A percentile compares a stretch with the other conserved stretches of the same genome.
phyloP scores from a whole-genome alignment of 23 tunicate species.

The Trididemnum miniatum region DNA sequence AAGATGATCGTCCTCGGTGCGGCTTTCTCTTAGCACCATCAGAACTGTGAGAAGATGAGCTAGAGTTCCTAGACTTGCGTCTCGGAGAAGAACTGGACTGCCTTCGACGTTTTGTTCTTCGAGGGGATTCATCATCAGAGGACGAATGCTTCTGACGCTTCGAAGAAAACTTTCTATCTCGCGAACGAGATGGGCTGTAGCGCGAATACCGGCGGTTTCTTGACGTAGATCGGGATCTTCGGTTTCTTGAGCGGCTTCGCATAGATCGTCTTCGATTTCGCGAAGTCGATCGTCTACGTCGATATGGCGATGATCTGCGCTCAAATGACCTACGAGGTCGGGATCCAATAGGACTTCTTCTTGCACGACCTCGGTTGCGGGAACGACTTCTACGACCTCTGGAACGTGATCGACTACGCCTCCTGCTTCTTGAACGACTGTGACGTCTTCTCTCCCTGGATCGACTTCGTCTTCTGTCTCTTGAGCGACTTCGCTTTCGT shows the following conservation, averaged over 20 bases:
- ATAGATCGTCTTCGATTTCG: background rate
- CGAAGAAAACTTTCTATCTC: constrained; percentile 6
- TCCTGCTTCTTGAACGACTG: constrained; percentile 30
- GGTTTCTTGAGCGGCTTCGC: background rate
- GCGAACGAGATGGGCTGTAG: constrained; percentile 14
- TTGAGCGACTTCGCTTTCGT: constrained; percentile 31
- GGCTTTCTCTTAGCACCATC: too few relatives aligned
- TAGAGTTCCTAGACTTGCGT: too few relatives aligned
- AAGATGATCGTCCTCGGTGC: too few relatives aligned
- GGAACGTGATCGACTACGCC: constrained; percentile 46
- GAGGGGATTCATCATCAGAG: background rate
- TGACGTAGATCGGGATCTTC: background rate
- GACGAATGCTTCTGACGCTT: background rate
- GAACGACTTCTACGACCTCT: constrained; percentile 44
- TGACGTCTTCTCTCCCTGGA: constrained; percentile 38
- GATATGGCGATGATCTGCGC: constrained; percentile 16
- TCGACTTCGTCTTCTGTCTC: constrained; percentile 7
- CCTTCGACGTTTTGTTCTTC: background rate
- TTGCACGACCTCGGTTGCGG: constrained; percentile 28
- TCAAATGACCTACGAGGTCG: constrained; percentile 16
- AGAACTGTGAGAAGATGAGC: too few relatives aligned
- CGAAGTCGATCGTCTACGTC: constrained; percentile 16
- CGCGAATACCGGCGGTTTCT: background rate
- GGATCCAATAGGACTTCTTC: constrained; percentile 25
- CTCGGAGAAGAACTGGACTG: background rate